Percentiles rank a stretch among this genome's conserved stretches.
These are phyloP conservation scores for Harpagoxenus sublaevis DNA, from an alignment of 2,888 invertebrate species.

Conservation along the genomic window DNA sequence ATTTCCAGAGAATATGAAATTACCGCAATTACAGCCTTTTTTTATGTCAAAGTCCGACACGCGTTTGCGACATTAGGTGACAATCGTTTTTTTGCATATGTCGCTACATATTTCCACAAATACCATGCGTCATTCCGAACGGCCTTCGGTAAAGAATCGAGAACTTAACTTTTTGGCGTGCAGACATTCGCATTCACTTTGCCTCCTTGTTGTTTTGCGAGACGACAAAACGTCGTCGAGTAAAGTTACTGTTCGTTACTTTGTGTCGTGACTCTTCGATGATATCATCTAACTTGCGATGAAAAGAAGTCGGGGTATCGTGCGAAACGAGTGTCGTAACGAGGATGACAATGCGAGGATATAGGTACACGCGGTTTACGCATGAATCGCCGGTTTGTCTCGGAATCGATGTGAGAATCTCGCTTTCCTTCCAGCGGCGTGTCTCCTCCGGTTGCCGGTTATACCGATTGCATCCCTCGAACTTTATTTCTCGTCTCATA, in stretches of 20 bases:
- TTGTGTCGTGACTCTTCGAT: background rate
- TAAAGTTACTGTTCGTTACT: background rate
- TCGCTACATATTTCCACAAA: background rate
- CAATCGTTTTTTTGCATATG: background rate
- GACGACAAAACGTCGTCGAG: background rate
- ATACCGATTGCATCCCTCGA: constrained; percentile 24
- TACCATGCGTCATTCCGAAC: background rate
- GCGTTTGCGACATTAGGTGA: background rate
- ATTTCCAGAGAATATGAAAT: background rate
- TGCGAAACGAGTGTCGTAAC: constrained; percentile 7
- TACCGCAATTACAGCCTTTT: background rate
- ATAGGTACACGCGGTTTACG: background rate
- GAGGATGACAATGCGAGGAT: background rate
- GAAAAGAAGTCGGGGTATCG: background rate
- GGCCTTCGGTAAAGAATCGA: background rate
- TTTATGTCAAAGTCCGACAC: background rate
- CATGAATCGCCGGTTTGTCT: constrained; percentile 14
- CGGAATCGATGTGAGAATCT: constrained; percentile 20
- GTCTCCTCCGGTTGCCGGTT: too few relatives aligned
- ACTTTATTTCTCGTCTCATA: constrained; percentile 34
- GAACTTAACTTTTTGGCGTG: background rate
- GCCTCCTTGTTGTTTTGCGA: background rate
- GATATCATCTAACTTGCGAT: background rate
- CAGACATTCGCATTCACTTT: background rate
- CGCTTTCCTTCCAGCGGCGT: background rate